phyloP scores from a whole-genome alignment of 1,140 invertebrate genomes.

The Macrostomum lignano region DNA sequence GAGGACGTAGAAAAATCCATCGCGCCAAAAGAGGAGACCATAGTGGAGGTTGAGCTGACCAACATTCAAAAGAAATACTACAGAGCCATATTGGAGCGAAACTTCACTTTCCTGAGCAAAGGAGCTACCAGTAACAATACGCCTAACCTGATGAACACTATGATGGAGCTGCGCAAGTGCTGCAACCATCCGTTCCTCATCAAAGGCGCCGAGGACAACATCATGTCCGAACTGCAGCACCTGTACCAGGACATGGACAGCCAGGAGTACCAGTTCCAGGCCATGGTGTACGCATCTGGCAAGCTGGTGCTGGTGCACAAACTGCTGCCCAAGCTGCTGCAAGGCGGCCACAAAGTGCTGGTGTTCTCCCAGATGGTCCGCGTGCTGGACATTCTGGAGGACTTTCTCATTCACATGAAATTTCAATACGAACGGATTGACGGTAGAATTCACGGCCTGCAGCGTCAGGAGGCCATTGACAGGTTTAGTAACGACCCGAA shows the following conservation, averaged over 20 bases:
- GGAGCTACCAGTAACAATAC: conserved; percentile 53
- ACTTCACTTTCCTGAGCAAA: conserved; percentile 89
- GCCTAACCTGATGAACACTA: conserved; percentile 96
- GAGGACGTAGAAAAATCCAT: conserved; percentile 97
- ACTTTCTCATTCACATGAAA: conserved; percentile 57
- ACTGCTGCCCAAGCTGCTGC: conserved; percentile 71
- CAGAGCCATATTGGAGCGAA: conserved; percentile 81
- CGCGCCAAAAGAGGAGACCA: conserved; percentile 95
- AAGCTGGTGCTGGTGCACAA: conserved; percentile 99
- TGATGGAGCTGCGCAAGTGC: conserved; percentile 98
- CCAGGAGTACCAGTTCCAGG: conserved; percentile 9
- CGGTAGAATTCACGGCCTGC: conserved; percentile 77
- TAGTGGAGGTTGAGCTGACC: conserved; percentile 86
- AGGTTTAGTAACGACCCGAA: conserved; percentile 62
- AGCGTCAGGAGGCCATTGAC: conserved; percentile 92
- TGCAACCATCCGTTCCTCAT: conserved; percentile 95
- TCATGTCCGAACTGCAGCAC: too few species aligned
- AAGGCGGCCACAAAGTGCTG: conserved; percentile 74
- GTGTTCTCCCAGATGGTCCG: conserved; percentile 99
- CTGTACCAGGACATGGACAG: not conserved
- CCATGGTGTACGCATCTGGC: conserved; percentile 33
- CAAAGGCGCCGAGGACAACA: conserved; percentile 37
- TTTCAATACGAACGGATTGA: conserved; percentile 93
- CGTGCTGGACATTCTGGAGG: conserved; percentile 86
- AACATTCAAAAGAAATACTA: conserved; percentile 99